Percentiles rank a stretch among this genome's conserved stretches.
Evolutionary conservation across 2,797 vertebrate genomes (phyloP).

Genomic region (Taeniopygia guttata): DNA sequence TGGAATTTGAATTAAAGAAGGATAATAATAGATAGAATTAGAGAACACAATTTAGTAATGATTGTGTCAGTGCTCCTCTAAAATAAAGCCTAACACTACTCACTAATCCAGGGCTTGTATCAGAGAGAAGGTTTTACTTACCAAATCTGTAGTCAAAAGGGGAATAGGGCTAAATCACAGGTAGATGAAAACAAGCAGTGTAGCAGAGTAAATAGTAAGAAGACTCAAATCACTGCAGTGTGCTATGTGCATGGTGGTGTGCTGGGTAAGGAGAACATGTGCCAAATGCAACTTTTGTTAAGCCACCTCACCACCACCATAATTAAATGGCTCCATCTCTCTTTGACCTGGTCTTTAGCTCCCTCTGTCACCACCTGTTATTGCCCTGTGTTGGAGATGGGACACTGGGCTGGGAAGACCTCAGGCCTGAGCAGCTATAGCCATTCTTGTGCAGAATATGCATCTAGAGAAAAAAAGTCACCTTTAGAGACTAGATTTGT

Average conservation of each 20-base stretch:
- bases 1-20: conserved; percentile 41
- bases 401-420: neutral
- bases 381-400: neutral
- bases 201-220: neutral
- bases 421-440: neutral
- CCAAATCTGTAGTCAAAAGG: neutral
- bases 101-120: neutral
- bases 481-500: neutral
- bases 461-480: neutral
- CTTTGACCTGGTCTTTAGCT: neutral
- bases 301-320: neutral
- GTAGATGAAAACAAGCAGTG: neutral
- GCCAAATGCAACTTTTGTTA: neutral
- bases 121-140: neutral
- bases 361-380: neutral
- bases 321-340: neutral
- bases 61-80: neutral
- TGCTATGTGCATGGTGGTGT: neutral
- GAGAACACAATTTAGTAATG: neutral
- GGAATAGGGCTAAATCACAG: neutral
- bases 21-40: conserved; percentile 22
- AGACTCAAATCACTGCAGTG: neutral
- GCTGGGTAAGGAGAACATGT: neutral
- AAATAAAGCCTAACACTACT: neutral
- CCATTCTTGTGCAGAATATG: neutral